Evolutionary conservation across 2,113 vertebrate species (phyloP).

Genomic region (Bufo bufo): DNA sequence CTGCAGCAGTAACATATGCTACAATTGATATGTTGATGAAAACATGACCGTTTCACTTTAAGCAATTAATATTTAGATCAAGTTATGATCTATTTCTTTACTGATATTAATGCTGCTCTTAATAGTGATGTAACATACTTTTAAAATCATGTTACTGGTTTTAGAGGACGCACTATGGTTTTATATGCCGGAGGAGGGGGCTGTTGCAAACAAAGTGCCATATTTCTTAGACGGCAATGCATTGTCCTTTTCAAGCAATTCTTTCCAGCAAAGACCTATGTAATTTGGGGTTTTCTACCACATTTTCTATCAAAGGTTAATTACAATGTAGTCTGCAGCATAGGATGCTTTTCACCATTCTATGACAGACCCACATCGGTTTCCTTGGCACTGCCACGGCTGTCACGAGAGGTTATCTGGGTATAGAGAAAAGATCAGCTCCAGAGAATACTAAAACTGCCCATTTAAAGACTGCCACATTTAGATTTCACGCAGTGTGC

Average conservation of each 20-base stretch:
- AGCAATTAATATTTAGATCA: too few species aligned
- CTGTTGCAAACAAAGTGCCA: neutral
- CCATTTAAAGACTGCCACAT: constrained; percentile 31
- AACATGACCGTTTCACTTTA: too few species aligned
- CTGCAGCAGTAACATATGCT: too few species aligned
- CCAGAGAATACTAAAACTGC: constrained; percentile 29
- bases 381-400: constrained; percentile 13
- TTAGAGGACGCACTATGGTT: neutral
- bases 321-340: neutral
- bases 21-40: too few species aligned
- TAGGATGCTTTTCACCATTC: neutral
- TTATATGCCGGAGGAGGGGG: neutral
- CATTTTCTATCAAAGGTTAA: neutral
- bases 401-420: constrained; percentile 39
- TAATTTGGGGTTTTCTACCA: neutral
- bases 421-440: constrained; percentile 5
- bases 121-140: too few species aligned
- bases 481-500: constrained; percentile 11
- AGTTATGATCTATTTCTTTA: too few species aligned
- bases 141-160: neutral
- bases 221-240: neutral
- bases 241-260: neutral
- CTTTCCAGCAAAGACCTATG: neutral
- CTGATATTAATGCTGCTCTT: too few species aligned
- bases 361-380: neutral